Evolutionary conservation across 2,113 vertebrate genomes (phyloP), one percentile per base, ranked within the genome.

Genomic region (Regulus satrapa): DNA sequence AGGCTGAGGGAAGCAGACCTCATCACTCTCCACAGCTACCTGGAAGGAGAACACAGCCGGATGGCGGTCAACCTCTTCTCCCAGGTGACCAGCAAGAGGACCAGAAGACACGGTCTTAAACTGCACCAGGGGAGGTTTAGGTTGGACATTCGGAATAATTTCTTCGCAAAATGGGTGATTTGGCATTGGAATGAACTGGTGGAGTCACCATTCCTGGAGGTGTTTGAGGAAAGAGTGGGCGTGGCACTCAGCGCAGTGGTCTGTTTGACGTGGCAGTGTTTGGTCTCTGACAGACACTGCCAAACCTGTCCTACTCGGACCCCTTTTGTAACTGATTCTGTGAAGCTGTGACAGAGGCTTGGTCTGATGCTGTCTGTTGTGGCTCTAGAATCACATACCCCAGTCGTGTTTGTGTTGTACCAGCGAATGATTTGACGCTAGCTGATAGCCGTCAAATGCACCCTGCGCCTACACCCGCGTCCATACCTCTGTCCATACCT

Each of bases 21-120:
- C 20, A 8, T 19, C 19, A 13, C 10, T 62, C 55, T 62, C 20
- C 28, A 52, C 6, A 43, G 4, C 25, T 17, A 3, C 13, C 8
- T 51, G n/a, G 18, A 52, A 52, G 26, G 21, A 62, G 17, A 7
- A 1, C 10, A 6, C 5, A 62, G 32, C 17, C 8, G 40, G 19
- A 8, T 26, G 32, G 46, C 9, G 2, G 4, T 45, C 0, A 0
- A 10, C 13, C 10, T 72, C 58, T 45, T 34, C 36, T 69, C 10
- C 26, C 21, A 52, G 17, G 46, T 10, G 20, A 10, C 32, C 41
- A 71, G 38, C 1, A 7, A 52, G 4, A 10, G 26, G 2, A 45
- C 38, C 8, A 21, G 48, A 54, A 36, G 6, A 26, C 10, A 36
- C 6, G 26, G 21, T 18, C 26, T 52, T 45, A 52, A 62, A 23